phyloP scores from a whole-genome alignment of 2,888 invertebrate genomes.

The Zygaena filipendulae region DNA sequence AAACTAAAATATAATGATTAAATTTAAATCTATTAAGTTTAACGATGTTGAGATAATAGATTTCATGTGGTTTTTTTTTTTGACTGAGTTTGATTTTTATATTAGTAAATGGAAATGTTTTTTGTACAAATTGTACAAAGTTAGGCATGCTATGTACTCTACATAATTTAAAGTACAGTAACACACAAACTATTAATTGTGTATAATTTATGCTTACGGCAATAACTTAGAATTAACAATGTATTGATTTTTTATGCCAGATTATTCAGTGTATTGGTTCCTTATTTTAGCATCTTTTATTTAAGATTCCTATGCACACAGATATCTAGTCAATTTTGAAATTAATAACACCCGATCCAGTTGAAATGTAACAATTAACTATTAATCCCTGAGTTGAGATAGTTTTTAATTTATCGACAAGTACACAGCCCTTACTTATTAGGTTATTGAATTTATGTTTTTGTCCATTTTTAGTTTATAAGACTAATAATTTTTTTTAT shows the following conservation, averaged over 20 bases:
- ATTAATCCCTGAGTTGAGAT: no score
- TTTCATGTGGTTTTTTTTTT: constrained; percentile 25
- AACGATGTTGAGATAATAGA: no score
- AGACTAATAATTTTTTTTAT: constrained; percentile 27
- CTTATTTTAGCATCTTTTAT: constrained; percentile 62
- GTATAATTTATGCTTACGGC: constrained; percentile 50
- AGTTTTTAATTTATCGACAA: constrained; percentile 43
- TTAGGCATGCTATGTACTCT: constrained; percentile 48
- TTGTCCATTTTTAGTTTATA: constrained; percentile 56
- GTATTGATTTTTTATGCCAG: constrained; percentile 47
- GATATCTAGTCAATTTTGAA: constrained; percentile 69
- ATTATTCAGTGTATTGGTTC: constrained; percentile 62
- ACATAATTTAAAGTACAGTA: constrained; percentile 60
- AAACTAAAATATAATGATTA: background rate
- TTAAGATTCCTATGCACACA: constrained; percentile 66
- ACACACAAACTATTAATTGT: no score
- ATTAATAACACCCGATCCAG: constrained; percentile 55
- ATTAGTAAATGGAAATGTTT: constrained; percentile 35
- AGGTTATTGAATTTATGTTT: constrained; percentile 34
- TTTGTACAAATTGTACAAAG: constrained; percentile 62
- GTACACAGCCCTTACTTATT: constrained; percentile 46
- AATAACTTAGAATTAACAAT: constrained; percentile 51
- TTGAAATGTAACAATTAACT: constrained; percentile 39
- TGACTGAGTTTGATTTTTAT: constrained; percentile 42
- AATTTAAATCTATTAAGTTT: no score